Percentiles rank a stretch among this genome's conserved stretches.
Evolutionary conservation across 2,113 vertebrate species (phyloP).

Genomic region (Suricata suricatta): DNA sequence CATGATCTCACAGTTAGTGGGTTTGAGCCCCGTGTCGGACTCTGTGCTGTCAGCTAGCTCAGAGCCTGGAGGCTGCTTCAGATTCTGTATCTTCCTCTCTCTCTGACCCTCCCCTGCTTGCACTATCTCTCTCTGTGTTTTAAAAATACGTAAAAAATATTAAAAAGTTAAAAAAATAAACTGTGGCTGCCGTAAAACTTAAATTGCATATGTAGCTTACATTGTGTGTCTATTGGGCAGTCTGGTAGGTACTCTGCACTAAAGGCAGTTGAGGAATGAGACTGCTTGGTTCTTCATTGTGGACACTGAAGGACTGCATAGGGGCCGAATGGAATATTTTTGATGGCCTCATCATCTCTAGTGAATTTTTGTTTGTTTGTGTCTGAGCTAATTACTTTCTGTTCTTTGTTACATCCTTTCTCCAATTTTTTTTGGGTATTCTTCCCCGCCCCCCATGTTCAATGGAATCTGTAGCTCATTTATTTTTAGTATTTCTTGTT

Average conservation of each 20-base stretch:
- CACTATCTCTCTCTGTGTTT: no score
- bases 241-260: not conserved
- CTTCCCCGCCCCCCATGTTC: not conserved
- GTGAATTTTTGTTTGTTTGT: not conserved
- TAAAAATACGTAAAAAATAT: no score
- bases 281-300: not conserved
- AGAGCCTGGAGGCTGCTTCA: no score
- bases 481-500: not conserved
- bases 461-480: not conserved
- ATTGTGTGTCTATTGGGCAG: not conserved
- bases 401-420: not conserved
- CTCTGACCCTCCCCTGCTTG: no score
- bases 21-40: no score
- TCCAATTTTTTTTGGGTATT: not conserved
- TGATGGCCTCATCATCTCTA: not conserved
- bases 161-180: no score
- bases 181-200: not conserved
- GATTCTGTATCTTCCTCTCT: no score
- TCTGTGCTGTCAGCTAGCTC: no score
- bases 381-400: constrained; percentile 37
- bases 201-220: not conserved
- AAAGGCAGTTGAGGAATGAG: not conserved
- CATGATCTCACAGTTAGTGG: no score
- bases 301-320: not conserved
- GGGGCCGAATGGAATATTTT: not conserved